Percentiles rank a stretch among this genome's conserved stretches.
These are phyloP conservation scores for Synanthedon andrenaeformis DNA, from an alignment of 2,888 invertebrate genomes.

Conservation along the genomic window DNA sequence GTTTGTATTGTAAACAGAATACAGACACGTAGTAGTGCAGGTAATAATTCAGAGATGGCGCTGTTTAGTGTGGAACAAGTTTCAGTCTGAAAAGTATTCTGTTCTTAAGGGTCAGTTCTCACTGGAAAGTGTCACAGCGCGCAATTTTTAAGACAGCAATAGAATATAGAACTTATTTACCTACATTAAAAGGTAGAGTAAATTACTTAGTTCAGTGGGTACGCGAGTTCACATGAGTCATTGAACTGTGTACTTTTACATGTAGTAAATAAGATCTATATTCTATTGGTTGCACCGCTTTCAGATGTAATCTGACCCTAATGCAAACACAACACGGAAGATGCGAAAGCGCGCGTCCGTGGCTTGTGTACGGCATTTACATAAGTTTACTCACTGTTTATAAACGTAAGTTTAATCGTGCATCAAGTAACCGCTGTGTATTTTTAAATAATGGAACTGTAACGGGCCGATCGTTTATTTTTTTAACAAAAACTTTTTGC, in stretches of 20 bases:
- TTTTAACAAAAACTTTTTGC: conserved; percentile 63
- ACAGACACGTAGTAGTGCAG: conserved; percentile 14
- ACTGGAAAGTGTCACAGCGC: too few relatives aligned
- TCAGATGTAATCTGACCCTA: background rate
- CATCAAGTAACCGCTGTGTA: conserved; percentile 59
- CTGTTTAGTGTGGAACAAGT: background rate
- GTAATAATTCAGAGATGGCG: conserved; percentile 1
- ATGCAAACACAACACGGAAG: background rate
- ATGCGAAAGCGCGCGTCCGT: conserved; percentile 44
- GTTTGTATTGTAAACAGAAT: too few relatives aligned
- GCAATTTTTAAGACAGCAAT: background rate
- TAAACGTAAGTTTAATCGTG: conserved; percentile 60
- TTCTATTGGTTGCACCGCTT: too few relatives aligned
- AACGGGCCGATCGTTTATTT: conserved; percentile 57
- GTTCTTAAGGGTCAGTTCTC: conserved; percentile 1
- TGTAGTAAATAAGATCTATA: too few relatives aligned
- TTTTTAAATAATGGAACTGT: conserved; percentile 38
- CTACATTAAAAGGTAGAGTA: background rate
- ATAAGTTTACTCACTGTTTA: conserved; percentile 61
- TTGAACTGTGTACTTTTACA: too few relatives aligned
- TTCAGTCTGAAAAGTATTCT: background rate
- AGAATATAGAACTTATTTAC: conserved; percentile 10
- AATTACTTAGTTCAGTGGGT: too few relatives aligned
- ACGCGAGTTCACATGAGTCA: too few relatives aligned
- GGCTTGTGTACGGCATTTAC: conserved; percentile 61